Percentiles rank a stretch among this genome's conserved stretches.
Conservation (phyloP, 2,797 vertebrate species). For the Sciaenops ocellatus region DNA sequence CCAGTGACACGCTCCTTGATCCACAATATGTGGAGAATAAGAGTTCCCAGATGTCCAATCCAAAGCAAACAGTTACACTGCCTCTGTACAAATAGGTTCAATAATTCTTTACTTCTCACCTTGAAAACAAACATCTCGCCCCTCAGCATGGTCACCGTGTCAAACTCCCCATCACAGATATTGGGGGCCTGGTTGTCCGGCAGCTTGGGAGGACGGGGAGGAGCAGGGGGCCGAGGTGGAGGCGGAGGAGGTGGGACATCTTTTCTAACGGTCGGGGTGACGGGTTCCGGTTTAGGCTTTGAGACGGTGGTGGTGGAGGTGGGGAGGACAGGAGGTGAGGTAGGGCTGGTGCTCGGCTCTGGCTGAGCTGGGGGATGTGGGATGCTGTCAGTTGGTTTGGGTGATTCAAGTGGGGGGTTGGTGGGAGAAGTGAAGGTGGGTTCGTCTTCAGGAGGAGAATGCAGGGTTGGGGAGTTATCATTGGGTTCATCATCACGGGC, state of each 20-base stretch:
- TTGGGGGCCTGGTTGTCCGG: constrained; percentile 89
- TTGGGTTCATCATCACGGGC: constrained; percentile 11
- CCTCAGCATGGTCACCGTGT: constrained; percentile 93
- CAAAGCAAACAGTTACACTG: neutral
- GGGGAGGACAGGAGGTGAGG: constrained; percentile 74
- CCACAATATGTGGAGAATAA: neutral
- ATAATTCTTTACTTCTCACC: constrained; percentile 79
- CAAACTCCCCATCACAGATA: constrained; percentile 95
- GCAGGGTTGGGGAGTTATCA: constrained; percentile 28
- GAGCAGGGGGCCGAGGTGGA: constrained; percentile 76
- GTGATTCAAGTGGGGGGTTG: constrained; percentile 60
- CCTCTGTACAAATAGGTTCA: neutral
- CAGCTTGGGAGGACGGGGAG: constrained; percentile 82
- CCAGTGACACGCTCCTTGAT: neutral
- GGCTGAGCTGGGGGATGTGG: constrained; percentile 74
- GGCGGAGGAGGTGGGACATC: constrained; percentile 66
- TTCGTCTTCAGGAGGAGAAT: constrained; percentile 45
- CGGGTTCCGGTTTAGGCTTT: constrained; percentile 78
- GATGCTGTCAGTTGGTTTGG: constrained; percentile 63
- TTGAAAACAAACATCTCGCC: constrained; percentile 99
- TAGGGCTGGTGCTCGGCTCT: constrained; percentile 66
- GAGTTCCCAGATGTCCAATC: neutral
- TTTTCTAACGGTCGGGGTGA: constrained; percentile 69
- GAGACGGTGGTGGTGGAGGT: constrained; percentile 74
- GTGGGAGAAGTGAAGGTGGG: constrained; percentile 41